Conservation (phyloP, 2,888 invertebrate genomes). For the Zygogramma bicolorata region DNA sequence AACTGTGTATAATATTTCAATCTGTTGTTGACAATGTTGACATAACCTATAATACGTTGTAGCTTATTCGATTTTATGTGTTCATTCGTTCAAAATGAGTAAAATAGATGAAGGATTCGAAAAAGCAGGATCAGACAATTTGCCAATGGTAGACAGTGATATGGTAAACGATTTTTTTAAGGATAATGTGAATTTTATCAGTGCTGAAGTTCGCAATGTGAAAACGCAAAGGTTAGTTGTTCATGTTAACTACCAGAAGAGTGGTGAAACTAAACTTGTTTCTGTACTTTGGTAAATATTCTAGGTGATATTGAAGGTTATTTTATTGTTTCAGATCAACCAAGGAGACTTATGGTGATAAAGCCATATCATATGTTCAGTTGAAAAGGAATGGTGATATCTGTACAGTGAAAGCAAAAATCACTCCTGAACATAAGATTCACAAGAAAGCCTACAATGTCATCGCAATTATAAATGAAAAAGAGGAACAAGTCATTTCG, state of each 20-base stretch:
- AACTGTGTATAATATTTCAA: too few species aligned
- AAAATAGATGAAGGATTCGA: too few species aligned
- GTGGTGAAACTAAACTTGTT: neutral
- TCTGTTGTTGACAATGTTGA: too few species aligned
- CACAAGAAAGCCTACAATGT: slow-evolving; percentile 36
- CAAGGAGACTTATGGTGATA: slow-evolving; percentile 34
- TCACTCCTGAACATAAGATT: slow-evolving; percentile 49
- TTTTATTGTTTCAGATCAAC: too few species aligned
- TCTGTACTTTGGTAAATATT: neutral
- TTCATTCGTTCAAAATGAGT: too few species aligned
- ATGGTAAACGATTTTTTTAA: neutral
- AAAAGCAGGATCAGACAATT: too few species aligned
- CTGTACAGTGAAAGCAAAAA: slow-evolving; percentile 46
- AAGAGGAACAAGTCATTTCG: slow-evolving; percentile 17
- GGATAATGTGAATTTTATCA: too few species aligned
- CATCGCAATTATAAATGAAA: slow-evolving; percentile 34
- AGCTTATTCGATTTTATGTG: too few species aligned
- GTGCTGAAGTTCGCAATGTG: neutral
- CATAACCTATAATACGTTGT: too few species aligned
- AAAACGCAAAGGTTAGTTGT: neutral
- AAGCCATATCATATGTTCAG: slow-evolving; percentile 46
- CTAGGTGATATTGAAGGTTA: too few species aligned
- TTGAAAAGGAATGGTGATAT: slow-evolving; percentile 38
- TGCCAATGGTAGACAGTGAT: too few species aligned
- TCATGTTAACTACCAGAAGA: neutral